Base-by-base conservation (phyloP, 2,888 invertebrate genomes). In the Stenchaetothrips biformis region DNA sequence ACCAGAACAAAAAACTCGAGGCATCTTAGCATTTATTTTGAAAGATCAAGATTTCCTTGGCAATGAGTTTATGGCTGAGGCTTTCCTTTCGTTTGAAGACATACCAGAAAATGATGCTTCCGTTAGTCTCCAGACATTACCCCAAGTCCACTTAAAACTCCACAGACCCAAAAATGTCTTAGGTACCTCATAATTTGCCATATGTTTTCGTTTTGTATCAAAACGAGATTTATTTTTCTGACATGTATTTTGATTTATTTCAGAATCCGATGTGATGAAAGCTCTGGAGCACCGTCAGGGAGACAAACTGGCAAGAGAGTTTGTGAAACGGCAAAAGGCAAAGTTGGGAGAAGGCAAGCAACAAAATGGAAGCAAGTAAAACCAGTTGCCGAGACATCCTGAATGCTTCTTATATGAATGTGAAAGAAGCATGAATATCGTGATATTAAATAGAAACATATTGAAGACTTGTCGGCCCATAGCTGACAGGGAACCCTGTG, bases 1-100 rank as follows among this genome's bases (percentile, higher is more conserved):
- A 6, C 86, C 90, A n/a, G 81, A 84, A 81, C 80, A 83, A 82
- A 80, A 94, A 93, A 80, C 95, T 95, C 86, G 92, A 92, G 80
- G 88, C 88, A 62, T 85, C 89, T 9, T 85, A 91, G 62, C 91
- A 94, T 95, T 99, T 85, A 94, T 96, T 83, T 91, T 99, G 18
- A 99, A 99, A 89, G 99, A 99, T 88, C 96, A 97, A 87, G 98
- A 99, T 87, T 92, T 97, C 87, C 92, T 98, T 87, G 94, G 95
- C 80, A 97, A 96, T 86, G 95, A 96, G 85, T 98, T 98, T 88
- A 93, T 98, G 83, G 98, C 97, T 11, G 99, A 99, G 88, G 95
- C 96, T 74, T 98, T 95, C 87, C 86, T 98, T 53, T 91, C 93
- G 84, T 93, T 98, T 87, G 90, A 89, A 82, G 93, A 94, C 84